Evolutionary conservation across 2,797 vertebrate species (phyloP).

Genomic region (Onychomys torridus): DNA sequence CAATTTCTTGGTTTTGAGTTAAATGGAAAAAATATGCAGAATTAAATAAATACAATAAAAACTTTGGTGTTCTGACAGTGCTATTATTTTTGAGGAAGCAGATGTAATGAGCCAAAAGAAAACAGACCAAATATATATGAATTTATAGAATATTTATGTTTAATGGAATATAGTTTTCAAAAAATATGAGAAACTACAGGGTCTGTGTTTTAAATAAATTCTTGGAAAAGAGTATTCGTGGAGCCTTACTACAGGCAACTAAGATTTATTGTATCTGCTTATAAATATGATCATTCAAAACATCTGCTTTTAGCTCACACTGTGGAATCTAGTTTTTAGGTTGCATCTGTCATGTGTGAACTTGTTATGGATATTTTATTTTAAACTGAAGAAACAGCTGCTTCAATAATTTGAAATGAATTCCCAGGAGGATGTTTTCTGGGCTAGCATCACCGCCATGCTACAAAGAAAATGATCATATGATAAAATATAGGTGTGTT

Average conservation of each 20-base stretch:
- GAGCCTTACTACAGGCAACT: slow-evolving; percentile 76
- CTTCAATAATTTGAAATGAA: slow-evolving; percentile 88
- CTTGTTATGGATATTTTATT: slow-evolving; percentile 90
- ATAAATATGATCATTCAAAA: slow-evolving; percentile 89
- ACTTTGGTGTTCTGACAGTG: slow-evolving; percentile 40
- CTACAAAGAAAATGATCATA: slow-evolving; percentile 82
- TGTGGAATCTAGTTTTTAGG: slow-evolving; percentile 86
- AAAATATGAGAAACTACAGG: slow-evolving; percentile 76
- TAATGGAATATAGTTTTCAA: slow-evolving; percentile 74
- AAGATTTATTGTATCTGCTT: slow-evolving; percentile 81
- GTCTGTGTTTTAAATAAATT: slow-evolving; percentile 77
- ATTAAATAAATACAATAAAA: slow-evolving; percentile 60
- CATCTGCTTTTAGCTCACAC: slow-evolving; percentile 90
- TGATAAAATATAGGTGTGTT: slow-evolving; percentile 82
- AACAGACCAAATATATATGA: slow-evolving; percentile 33
- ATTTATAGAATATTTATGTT: slow-evolving; percentile 66
- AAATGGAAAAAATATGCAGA: not conserved
- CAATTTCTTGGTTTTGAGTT: not conserved
- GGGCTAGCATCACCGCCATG: slow-evolving; percentile 78
- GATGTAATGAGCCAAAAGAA: slow-evolving; percentile 57
- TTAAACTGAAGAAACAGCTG: slow-evolving; percentile 90
- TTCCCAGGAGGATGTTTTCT: slow-evolving; percentile 86
- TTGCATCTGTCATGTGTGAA: slow-evolving; percentile 92
- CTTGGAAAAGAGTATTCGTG: slow-evolving; percentile 71
- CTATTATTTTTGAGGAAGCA: slow-evolving; percentile 64